Percentiles rank a stretch among this genome's conserved stretches.
These are phyloP conservation scores for Bovichtus variegatus DNA, from an alignment of 2,797 vertebrate genomes.

Conservation along the genomic window DNA sequence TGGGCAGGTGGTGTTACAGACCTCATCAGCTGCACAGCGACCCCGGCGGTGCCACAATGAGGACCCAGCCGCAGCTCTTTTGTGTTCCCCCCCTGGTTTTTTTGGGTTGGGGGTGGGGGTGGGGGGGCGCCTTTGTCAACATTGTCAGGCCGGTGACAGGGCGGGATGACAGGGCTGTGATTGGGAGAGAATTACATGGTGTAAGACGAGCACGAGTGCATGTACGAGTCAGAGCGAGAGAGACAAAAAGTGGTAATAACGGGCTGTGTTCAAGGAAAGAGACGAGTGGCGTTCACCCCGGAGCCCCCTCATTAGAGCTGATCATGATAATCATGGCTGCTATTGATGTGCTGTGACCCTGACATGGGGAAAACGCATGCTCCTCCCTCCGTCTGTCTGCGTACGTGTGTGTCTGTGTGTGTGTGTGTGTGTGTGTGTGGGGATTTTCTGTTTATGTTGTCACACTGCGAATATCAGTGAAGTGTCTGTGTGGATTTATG, in stretches of 20 bases:
- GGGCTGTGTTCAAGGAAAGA: conserved; percentile 66
- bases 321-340: conserved; percentile 74
- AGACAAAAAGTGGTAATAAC: conserved; percentile 69
- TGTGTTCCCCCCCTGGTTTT: conserved; percentile 28
- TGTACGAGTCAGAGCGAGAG: conserved; percentile 34
- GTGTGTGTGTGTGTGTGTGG: background rate
- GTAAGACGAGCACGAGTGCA: conserved; percentile 39
- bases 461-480: conserved; percentile 37
- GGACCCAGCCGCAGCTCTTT: conserved; percentile 25
- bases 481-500: conserved; percentile 55
- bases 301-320: conserved; percentile 72
- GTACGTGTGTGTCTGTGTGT: background rate
- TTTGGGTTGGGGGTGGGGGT: conserved; percentile 3
- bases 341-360: conserved; percentile 71
- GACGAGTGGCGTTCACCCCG: conserved; percentile 61
- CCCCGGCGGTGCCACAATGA: conserved; percentile 47
- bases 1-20: conserved; percentile 45
- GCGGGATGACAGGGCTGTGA: conserved; percentile 67
- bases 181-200: conserved; percentile 74
- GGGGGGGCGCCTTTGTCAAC: conserved; percentile 37
- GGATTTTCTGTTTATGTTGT: conserved; percentile 44
- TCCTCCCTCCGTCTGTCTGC: conserved; percentile 29
- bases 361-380: conserved; percentile 42
- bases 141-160: conserved; percentile 49
- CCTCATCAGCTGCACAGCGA: conserved; percentile 68